These are phyloP conservation scores for Drosophila ogumai DNA, from an alignment of 1,140 invertebrate species.

Conservation along the genomic window DNA sequence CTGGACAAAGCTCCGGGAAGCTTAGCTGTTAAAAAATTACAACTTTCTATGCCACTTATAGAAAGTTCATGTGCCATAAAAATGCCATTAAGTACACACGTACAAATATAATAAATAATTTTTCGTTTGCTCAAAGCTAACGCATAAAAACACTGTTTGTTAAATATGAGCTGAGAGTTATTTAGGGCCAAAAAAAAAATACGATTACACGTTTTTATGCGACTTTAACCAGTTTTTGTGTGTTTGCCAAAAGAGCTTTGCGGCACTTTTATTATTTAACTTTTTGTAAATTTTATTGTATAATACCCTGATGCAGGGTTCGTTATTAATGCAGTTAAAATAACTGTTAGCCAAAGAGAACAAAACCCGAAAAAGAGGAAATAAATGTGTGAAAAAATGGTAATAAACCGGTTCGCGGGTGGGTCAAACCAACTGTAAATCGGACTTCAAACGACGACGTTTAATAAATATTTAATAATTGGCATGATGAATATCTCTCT, in stretches of 20 bases:
- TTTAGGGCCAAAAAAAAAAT: conserved; percentile 9
- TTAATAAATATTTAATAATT: conserved; percentile 60
- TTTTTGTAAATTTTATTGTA: conserved; percentile 25
- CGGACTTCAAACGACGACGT: conserved; percentile 34
- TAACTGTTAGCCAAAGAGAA: conserved; percentile 57
- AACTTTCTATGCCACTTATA: conserved; percentile 42
- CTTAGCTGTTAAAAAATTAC: not conserved
- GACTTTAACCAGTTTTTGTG: conserved; percentile 20
- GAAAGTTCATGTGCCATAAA: conserved; percentile 48
- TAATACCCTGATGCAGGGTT: conserved; percentile 3
- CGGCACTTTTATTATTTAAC: conserved; percentile 10
- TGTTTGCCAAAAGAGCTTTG: not conserved
- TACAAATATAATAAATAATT: conserved; percentile 34
- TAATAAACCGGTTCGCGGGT: conserved; percentile 44
- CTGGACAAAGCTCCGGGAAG: conserved; percentile 45
- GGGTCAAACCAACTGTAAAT: conserved; percentile 57
- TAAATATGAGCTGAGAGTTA: conserved; percentile 40
- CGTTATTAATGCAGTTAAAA: conserved; percentile 41
- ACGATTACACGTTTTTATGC: conserved; percentile 31
- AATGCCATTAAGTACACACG: conserved; percentile 24
- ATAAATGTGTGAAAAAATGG: conserved; percentile 29
- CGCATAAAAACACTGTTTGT: conserved; percentile 40
- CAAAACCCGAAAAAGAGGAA: conserved; percentile 25
- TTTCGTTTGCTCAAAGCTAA: conserved; percentile 31
- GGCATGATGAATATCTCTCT: conserved; percentile 30